Evolutionary conservation across 2,888 invertebrate species (phyloP).

Genomic region (Caenorhabditis becei): DNA sequence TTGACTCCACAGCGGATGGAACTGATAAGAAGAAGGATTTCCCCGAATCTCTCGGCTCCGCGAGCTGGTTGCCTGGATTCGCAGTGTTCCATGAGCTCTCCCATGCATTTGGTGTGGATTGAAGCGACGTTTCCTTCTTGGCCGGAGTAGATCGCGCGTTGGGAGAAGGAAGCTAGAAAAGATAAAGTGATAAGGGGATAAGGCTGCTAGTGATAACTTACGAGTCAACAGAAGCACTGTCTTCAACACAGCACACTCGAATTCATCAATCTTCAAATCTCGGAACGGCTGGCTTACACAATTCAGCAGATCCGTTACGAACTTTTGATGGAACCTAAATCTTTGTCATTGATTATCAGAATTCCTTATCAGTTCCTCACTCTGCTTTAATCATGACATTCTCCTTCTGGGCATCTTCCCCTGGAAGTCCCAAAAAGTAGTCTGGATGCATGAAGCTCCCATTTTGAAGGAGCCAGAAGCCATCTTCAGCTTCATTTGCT

Average conservation of each 20-base stretch:
- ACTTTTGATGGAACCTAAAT: slow-evolving; percentile 60
- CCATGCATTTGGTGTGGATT: slow-evolving; percentile 45
- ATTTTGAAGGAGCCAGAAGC: slow-evolving; percentile 65
- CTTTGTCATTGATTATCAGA: too few species aligned
- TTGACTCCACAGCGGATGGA: slow-evolving; percentile 62
- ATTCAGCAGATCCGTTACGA: slow-evolving; percentile 49
- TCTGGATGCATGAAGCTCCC: slow-evolving; percentile 64
- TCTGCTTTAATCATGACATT: slow-evolving; percentile 49
- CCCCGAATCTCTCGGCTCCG: slow-evolving; percentile 63
- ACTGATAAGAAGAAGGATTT: slow-evolving; percentile 61
- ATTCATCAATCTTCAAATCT: slow-evolving; percentile 46
- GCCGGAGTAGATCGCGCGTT: slow-evolving; percentile 47
- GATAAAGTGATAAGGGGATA: neutral
- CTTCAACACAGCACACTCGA: slow-evolving; percentile 63
- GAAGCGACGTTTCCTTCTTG: slow-evolving; percentile 33
- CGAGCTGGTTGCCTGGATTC: slow-evolving; percentile 25
- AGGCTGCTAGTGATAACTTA: slow-evolving; percentile 46
- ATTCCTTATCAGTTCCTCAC: slow-evolving; percentile 46
- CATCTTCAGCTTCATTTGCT: slow-evolving; percentile 45
- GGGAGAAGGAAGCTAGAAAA: slow-evolving; percentile 33
- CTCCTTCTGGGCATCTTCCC: slow-evolving; percentile 12
- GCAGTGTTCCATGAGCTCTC: slow-evolving; percentile 60
- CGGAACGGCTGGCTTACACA: slow-evolving; percentile 57
- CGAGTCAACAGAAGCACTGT: slow-evolving; percentile 57
- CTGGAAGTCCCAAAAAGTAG: slow-evolving; percentile 59